Base-by-base conservation (phyloP, 2,113 vertebrate genomes). In the Nycticorax nycticorax region DNA sequence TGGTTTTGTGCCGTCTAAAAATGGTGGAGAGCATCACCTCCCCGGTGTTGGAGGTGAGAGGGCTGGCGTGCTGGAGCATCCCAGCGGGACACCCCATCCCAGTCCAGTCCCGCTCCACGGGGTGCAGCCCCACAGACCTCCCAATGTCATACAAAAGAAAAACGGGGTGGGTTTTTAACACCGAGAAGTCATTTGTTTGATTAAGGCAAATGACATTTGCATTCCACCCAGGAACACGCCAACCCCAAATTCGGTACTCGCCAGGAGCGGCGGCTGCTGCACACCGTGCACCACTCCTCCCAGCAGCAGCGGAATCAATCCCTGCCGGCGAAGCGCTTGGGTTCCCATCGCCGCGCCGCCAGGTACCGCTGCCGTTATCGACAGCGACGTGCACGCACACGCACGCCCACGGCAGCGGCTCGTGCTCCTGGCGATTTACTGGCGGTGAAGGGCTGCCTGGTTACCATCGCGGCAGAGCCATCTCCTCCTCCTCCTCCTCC, bases 401-500 rank as follows among this genome's bases (percentile, higher is more conserved):
- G 16, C 90, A 87, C 87, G 89, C 95, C 96, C 95, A 71, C 95
- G 68, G 69, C 93, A 24, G 64, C 39, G 39, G 39, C 88, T 85
- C 66, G 18, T 57, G 88, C 89, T 66, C 43, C n/a, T 45, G 80
- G 17, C 60, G 17, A 0, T 85, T 81, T 53, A 77, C 97, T 98
- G 74, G 83, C 95, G 83, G 95, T 75, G 93, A 93, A 96, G 97
- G 56, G 93, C 97, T 97, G 97, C 98, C 87, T 97, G 96, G 95
- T 97, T 97, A 85, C 98, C 23, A 81, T 43, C 98, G 71, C 97
- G 20, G 91, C 96, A 37, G 89, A 97, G 90, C 94, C 98, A 96
- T 93, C 93, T 90, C 91, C 95, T 94, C 97, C 98, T 97, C 98
- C 97, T 39, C 94, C 93, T 90, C 91, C 95, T 94, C 94, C 93